A percentile compares a stretch with the other conserved stretches of the same genome.
These are phyloP conservation scores for Epinotia bilunana DNA, from an alignment of 2,888 invertebrate species.

Conservation along the genomic window DNA sequence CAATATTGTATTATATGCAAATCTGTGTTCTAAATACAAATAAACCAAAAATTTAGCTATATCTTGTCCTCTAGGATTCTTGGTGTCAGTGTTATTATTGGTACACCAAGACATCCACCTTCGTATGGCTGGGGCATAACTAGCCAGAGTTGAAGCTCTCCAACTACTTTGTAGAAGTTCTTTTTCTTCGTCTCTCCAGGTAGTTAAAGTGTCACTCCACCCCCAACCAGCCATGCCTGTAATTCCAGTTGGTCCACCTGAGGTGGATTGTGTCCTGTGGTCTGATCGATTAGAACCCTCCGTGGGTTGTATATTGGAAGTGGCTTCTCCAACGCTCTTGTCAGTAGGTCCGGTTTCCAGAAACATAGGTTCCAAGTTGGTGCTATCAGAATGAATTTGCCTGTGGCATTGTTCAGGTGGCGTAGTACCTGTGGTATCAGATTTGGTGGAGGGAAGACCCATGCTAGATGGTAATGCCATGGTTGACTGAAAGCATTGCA, in stretches of 20 bases:
- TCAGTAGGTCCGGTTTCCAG: constrained; percentile 49
- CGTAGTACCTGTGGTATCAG: constrained; percentile 30
- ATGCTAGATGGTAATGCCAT: constrained; percentile 29
- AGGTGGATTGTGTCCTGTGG: constrained; percentile 38
- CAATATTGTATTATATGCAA: constrained; percentile 41
- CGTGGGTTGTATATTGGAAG: constrained; percentile 38
- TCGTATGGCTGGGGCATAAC: too few relatives aligned
- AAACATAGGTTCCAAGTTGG: constrained; percentile 49
- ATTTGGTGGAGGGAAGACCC: constrained; percentile 37
- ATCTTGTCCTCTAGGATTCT: constrained; percentile 24
- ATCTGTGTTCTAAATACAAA: constrained; percentile 26
- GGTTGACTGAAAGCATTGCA: constrained; percentile 39
- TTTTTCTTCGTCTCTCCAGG: constrained; percentile 40
- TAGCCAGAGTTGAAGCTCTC: constrained; percentile 40
- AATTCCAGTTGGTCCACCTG: constrained; percentile 37
- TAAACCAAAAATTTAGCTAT: constrained; percentile 36
- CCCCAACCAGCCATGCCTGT: constrained; percentile 46
- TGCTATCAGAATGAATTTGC: constrained; percentile 40
- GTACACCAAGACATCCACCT: too few relatives aligned
- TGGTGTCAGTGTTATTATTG: too few relatives aligned
- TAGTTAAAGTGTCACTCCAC: constrained; percentile 40
- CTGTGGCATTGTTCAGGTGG: constrained; percentile 32
- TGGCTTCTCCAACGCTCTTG: too few relatives aligned
- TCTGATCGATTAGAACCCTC: constrained; percentile 41
- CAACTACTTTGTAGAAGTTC: constrained; percentile 40